phyloP scores from a whole-genome alignment of 2,113 vertebrate genomes.

The Conger conger region DNA sequence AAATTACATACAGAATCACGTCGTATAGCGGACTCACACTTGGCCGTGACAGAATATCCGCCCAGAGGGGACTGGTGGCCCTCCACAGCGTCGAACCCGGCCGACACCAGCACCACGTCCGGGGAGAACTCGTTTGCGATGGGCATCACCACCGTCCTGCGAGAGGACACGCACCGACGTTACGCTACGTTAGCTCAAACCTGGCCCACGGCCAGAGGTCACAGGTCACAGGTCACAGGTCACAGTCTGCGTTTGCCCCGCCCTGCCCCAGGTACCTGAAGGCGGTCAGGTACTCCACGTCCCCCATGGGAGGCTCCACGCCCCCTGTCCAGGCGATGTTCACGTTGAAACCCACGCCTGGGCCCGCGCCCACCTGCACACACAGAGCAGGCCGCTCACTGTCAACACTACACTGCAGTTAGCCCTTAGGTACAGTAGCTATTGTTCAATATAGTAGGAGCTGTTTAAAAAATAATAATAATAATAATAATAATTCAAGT shows the following conservation, averaged over 20 bases:
- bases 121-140: slow-evolving; percentile 77
- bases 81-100: slow-evolving; percentile 57
- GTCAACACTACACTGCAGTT: neutral
- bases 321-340: slow-evolving; percentile 97
- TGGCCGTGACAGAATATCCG: slow-evolving; percentile 77
- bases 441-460: too few species aligned
- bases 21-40: slow-evolving; percentile 63
- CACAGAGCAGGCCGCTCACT: neutral
- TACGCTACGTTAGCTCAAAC: neutral
- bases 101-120: slow-evolving; percentile 24
- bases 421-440: too few species aligned
- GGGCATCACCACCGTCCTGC: slow-evolving; percentile 71
- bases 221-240: neutral
- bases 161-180: neutral
- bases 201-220: neutral
- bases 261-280: slow-evolving; percentile 77
- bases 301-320: slow-evolving; percentile 92
- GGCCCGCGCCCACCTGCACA: slow-evolving; percentile 83
- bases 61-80: slow-evolving; percentile 78
- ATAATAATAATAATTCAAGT: too few species aligned
- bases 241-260: too few species aligned
- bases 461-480: too few species aligned
- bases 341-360: slow-evolving; percentile 89
- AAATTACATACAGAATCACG: neutral
- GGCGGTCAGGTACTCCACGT: slow-evolving; percentile 88